Base-by-base conservation (phyloP, 1,140 invertebrate genomes). In the Heterodera carotae region DNA sequence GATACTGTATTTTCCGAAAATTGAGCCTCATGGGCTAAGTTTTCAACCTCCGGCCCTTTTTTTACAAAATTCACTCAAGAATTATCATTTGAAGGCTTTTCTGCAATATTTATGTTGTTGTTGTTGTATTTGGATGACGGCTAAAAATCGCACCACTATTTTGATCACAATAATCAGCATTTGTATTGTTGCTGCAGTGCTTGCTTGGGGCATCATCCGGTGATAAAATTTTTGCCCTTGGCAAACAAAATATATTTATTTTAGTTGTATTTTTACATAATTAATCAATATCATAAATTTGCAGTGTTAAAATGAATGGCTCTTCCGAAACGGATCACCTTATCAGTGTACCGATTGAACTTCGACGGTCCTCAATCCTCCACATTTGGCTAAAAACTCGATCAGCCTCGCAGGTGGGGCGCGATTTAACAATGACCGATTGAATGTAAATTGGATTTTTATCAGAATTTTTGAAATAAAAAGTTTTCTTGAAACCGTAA, bases 351-450 rank as follows among this genome's bases (percentile, higher is more conserved):
- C 71, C 71, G 27, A 22, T 74, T 5, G 25, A 31, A 36, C 34
- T 74, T 15, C 25, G 36, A 6, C 33, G 25, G 36, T 62, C 71
- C 15, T 73, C 76, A 22, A 62, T 77, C 29, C 25, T 77, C 12
- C 76, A 77, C 36, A 72, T 77, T 56, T 77, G 76, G 76, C 48
- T 77, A 12, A 77, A 74, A 71, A 74, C 53, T 29, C 64, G 29
- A n/a, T 36, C 29, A 12, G 27, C 64, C 48, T 33, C 43, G 0
- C 68, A 77, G 39, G 29, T 39, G n/a, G n/a, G n/a, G n/a, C n/a
- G n/a, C n/a, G n/a, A n/a, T n/a, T n/a, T n/a, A n/a, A n/a, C n/a
- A n/a, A n/a, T n/a, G n/a, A n/a, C n/a, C n/a, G n/a, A n/a, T n/a
- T n/a, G n/a, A n/a, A n/a, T n/a, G n/a, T n/a, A n/a, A n/a, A n/a